Conservation (phyloP, 2,797 vertebrate genomes). For the Zalophus californianus region DNA sequence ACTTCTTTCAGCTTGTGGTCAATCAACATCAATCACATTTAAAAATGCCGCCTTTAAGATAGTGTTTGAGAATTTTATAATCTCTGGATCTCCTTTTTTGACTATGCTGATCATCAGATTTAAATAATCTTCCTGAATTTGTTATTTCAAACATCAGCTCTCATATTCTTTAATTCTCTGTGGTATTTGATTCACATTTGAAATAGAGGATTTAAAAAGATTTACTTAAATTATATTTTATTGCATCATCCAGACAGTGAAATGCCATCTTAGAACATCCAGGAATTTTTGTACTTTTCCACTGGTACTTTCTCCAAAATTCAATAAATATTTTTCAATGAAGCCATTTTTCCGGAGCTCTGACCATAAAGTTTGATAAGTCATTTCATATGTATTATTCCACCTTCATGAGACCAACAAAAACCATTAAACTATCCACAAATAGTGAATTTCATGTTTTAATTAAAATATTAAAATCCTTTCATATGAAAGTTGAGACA, state of each 20-base stretch:
- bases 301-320: background rate
- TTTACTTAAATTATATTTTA: constrained; percentile 12
- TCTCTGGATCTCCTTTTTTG: background rate
- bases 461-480: background rate
- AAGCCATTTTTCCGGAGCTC: background rate
- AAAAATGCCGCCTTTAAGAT: background rate
- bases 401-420: background rate
- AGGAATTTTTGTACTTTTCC: background rate
- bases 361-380: background rate
- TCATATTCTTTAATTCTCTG: constrained; percentile 6
- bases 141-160: background rate
- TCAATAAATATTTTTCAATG: background rate
- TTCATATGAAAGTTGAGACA: background rate
- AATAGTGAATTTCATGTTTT: background rate
- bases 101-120: background rate
- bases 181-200: constrained; percentile 33
- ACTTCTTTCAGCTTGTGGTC: background rate
- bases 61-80: background rate
- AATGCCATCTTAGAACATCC: background rate
- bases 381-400: background rate
- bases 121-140: background rate
- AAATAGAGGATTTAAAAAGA: constrained; percentile 30
- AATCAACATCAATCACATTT: background rate
- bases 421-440: background rate
- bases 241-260: background rate